These are phyloP conservation scores for Proisotoma minuta DNA, from an alignment of 2,888 invertebrate species.

Conservation along the genomic window DNA sequence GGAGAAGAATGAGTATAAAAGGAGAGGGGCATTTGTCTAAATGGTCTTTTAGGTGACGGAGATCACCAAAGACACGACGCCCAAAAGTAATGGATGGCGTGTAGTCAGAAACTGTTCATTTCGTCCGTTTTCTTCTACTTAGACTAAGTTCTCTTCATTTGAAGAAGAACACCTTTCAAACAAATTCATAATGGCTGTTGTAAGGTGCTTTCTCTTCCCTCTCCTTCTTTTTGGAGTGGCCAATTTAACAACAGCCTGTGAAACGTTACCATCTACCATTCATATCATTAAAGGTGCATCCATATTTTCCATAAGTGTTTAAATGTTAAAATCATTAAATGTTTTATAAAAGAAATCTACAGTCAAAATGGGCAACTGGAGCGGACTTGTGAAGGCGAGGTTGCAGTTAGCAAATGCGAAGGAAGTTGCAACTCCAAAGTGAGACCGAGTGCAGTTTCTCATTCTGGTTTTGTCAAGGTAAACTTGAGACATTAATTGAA, in stretches of 20 bases:
- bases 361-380: constrained; percentile 77
- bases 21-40: no score
- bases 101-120: no score
- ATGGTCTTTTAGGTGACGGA: no score
- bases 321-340: constrained; percentile 4
- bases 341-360: constrained; percentile 68
- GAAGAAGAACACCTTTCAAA: no score
- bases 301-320: constrained; percentile 7
- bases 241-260: constrained; percentile 58
- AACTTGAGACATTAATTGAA: background rate
- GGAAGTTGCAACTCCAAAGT: constrained; percentile 88
- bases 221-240: background rate
- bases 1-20: no score
- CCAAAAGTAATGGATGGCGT: no score
- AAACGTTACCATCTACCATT: constrained; percentile 78
- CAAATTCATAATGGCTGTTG: no score
- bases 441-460: constrained; percentile 80
- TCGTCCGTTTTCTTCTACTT: no score
- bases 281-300: constrained; percentile 84
- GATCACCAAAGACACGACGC: no score
- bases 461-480: constrained; percentile 84
- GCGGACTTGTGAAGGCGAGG: constrained; percentile 82
- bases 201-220: background rate
- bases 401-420: constrained; percentile 87
- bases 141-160: no score